These are phyloP conservation scores for Ornithoptera priamus DNA, from an alignment of 2,888 invertebrate species.

Conservation along the genomic window DNA sequence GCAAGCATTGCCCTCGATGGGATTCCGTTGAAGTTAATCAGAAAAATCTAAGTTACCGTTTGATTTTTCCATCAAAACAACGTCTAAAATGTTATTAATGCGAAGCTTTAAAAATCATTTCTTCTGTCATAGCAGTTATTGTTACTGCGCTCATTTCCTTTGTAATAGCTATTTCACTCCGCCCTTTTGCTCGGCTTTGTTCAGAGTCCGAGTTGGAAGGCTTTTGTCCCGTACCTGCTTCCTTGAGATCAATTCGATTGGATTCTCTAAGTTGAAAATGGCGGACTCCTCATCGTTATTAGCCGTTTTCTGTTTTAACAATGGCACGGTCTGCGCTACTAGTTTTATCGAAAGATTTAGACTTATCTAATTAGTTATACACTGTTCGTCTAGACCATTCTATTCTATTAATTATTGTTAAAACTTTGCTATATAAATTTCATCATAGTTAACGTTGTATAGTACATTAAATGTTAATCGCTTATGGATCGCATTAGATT, in stretches of 20 bases:
- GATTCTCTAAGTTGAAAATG: slow-evolving; percentile 24
- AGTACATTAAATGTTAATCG: neutral
- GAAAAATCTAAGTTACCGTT: too few species aligned
- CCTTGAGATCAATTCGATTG: slow-evolving; percentile 28
- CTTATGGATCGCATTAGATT: neutral
- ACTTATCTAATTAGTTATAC: neutral
- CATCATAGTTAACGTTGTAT: neutral
- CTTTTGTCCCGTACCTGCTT: slow-evolving; percentile 29
- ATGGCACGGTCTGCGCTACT: slow-evolving; percentile 2
- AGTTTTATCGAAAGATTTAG: neutral
- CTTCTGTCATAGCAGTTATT: slow-evolving; percentile 13
- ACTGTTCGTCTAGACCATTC: neutral
- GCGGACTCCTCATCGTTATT: slow-evolving; percentile 18
- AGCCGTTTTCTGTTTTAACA: slow-evolving; percentile 26
- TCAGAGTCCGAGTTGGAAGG: slow-evolving; percentile 8
- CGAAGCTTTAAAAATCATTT: slow-evolving; percentile 10
- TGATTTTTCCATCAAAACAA: neutral
- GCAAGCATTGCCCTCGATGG: too few species aligned
- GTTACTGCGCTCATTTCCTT: slow-evolving; percentile 22
- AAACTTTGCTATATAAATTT: neutral
- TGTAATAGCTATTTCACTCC: slow-evolving; percentile 25
- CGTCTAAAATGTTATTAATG: slow-evolving; percentile 1
- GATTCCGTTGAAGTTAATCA: too few species aligned
- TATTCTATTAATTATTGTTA: too few species aligned
- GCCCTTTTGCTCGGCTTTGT: slow-evolving; percentile 27